Percentiles rank a stretch among this genome's conserved stretches.
Conservation (phyloP, 2,113 vertebrate species). For the Trichechus manatus region DNA sequence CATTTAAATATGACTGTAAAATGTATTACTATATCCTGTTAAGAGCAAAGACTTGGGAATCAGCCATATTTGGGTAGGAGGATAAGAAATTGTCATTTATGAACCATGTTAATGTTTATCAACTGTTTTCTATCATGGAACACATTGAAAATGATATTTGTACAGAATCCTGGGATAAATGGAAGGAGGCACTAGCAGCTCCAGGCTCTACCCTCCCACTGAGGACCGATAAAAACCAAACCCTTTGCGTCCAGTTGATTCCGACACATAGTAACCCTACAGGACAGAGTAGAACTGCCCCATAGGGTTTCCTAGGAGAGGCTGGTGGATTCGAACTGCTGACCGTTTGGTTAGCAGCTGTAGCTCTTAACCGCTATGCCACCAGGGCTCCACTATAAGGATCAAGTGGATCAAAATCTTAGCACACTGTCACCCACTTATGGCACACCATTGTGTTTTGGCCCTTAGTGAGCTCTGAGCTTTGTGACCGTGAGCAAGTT, state of each 20-base stretch:
- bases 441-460: not conserved
- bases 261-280: too few relatives aligned
- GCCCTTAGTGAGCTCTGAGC: not conserved
- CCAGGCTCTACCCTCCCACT: not conserved
- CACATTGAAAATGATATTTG: not conserved
- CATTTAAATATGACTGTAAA: constrained; percentile 16
- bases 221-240: too few relatives aligned
- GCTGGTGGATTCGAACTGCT: too few relatives aligned
- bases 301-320: too few relatives aligned
- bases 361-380: too few relatives aligned
- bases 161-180: not conserved
- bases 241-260: too few relatives aligned
- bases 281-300: too few relatives aligned
- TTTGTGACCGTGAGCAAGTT: not conserved
- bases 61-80: not conserved
- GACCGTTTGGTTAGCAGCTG: too few relatives aligned
- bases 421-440: not conserved
- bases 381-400: not conserved
- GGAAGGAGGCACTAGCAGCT: not conserved
- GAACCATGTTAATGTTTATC: not conserved
- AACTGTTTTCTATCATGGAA: not conserved
- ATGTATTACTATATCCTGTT: not conserved
- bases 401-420: not conserved
- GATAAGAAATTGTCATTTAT: constrained; percentile 44
- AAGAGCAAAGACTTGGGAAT: not conserved